Evolutionary conservation across 2,888 invertebrate genomes (phyloP).

Genomic region (Lamellibrachia satsuma): DNA sequence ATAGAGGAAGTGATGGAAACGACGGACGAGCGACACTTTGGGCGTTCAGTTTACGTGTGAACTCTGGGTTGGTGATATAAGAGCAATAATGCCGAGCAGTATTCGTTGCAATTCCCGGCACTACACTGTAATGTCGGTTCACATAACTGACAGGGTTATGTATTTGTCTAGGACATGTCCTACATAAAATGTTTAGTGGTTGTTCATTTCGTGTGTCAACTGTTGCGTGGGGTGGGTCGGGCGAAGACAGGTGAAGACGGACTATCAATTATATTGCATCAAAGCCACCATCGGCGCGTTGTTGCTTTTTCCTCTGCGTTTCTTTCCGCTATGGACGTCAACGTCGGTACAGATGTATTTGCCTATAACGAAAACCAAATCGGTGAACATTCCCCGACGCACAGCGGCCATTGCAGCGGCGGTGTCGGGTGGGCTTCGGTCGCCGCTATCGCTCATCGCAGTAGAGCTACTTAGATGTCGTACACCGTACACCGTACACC

Average conservation of each 20-base stretch:
- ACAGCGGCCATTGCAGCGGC: not conserved
- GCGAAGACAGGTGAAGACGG: not conserved
- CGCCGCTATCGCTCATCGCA: no score
- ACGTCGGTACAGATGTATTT: not conserved
- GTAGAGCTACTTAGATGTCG: no score
- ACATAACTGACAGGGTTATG: not conserved
- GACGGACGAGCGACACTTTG: no score
- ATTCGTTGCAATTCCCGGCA: not conserved
- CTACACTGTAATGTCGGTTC: not conserved
- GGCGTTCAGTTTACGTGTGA: no score
- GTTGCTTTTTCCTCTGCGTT: not conserved
- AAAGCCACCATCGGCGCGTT: not conserved
- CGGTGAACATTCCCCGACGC: not conserved
- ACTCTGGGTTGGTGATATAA: not conserved
- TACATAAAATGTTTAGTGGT: not conserved
- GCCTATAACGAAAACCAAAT: not conserved
- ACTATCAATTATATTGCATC: not conserved
- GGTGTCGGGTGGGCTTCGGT: no score
- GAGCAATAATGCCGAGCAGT: not conserved
- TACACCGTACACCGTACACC: not conserved
- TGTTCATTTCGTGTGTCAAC: not conserved
- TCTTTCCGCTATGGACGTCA: not conserved
- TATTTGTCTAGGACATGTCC: not conserved
- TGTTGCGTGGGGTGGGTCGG: not conserved
- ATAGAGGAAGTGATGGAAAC: no score